Conservation (phyloP, 2,888 invertebrate genomes). For the Andrena hattorfiana region DNA sequence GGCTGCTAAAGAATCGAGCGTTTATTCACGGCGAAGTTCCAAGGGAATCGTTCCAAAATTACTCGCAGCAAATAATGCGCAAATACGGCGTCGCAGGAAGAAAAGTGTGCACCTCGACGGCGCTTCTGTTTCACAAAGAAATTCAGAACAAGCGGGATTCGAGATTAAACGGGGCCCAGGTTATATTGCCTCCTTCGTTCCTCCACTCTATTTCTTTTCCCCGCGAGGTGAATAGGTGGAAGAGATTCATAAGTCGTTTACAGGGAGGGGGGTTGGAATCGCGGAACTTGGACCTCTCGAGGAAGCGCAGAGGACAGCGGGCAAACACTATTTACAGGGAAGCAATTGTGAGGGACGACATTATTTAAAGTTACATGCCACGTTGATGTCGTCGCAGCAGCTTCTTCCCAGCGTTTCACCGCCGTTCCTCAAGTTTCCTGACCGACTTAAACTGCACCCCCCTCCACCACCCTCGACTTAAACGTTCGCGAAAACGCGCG, state of each 20-base stretch:
- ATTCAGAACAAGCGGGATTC: conserved; percentile 6
- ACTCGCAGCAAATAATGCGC: neutral
- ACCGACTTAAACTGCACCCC: conserved; percentile 15
- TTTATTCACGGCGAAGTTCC: conserved; percentile 26
- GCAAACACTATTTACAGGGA: conserved; percentile 53
- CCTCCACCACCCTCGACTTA: neutral
- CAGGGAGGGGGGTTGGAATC: conserved; percentile 6
- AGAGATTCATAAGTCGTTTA: conserved; percentile 44
- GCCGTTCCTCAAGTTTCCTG: conserved; percentile 32
- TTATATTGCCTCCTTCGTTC: conserved; percentile 5
- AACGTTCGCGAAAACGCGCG: neutral
- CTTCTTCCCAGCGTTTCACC: conserved; percentile 22
- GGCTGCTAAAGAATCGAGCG: conserved; percentile 10
- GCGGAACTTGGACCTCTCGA: neutral
- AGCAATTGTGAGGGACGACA: conserved; percentile 63
- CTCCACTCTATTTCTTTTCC: conserved; percentile 8
- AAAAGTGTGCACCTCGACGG: neutral
- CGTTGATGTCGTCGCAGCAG: conserved; percentile 26
- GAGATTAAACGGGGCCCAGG: conserved; percentile 16
- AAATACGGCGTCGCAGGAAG: neutral
- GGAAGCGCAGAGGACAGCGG: neutral
- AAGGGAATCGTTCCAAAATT: conserved; percentile 11
- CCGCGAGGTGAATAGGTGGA: conserved; percentile 18
- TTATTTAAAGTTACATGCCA: conserved; percentile 64
- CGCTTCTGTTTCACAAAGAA: neutral